Conservation (phyloP, 2,113 vertebrate species). For the Chelonoidis abingdonii region DNA sequence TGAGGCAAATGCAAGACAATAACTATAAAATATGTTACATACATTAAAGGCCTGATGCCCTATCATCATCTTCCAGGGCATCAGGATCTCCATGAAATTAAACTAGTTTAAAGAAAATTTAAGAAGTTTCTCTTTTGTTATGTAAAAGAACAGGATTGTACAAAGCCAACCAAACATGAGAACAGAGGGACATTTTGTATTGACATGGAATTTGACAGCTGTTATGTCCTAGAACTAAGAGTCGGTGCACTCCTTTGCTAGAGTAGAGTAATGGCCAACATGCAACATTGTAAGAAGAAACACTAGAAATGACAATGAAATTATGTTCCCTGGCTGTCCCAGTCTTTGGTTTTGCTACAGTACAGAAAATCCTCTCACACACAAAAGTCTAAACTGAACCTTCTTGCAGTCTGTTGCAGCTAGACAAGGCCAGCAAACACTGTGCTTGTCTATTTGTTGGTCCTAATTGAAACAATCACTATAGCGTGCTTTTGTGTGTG, state of each 20-base stretch:
- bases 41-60: background rate
- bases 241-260: background rate
- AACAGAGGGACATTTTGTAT: background rate
- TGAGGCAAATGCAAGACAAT: background rate
- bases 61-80: background rate
- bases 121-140: background rate
- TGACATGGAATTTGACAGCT: background rate
- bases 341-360: background rate
- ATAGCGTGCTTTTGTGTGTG: background rate
- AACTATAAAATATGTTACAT: background rate
- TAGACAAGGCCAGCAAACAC: background rate
- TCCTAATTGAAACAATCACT: background rate
- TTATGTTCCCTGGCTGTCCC: background rate
- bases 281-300: fast-evolving
- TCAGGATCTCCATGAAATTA: background rate
- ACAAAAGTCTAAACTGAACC: background rate
- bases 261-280: fast-evolving
- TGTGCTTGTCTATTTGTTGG: background rate
- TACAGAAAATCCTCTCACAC: background rate
- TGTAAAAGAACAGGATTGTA: background rate
- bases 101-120: fast-evolving
- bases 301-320: background rate
- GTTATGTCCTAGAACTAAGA: background rate
- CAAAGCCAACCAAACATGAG: background rate
- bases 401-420: background rate